Evolutionary conservation across 2,888 invertebrate species (phyloP).

Genomic region (Campoplex nolae): DNA sequence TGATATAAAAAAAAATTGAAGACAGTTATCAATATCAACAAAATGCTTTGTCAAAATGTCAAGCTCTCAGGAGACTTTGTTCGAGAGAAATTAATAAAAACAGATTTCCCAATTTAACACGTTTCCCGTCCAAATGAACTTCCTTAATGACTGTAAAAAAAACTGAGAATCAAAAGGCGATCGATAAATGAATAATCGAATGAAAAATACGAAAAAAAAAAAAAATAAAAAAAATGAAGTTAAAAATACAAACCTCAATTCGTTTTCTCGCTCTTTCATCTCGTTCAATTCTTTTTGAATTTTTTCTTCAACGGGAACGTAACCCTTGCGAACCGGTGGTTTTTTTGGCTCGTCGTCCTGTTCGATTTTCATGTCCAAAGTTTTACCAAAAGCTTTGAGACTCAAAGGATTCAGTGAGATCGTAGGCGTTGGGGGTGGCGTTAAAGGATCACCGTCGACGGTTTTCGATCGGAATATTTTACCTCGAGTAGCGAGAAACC

Average conservation of each 20-base stretch:
- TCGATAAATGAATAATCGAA: background rate
- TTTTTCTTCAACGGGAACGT: slow-evolving; percentile 94
- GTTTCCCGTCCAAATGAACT: too few species aligned
- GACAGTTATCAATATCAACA: too few species aligned
- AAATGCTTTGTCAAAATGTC: too few species aligned
- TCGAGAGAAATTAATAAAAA: background rate
- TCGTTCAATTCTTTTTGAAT: slow-evolving; percentile 95
- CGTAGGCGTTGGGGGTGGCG: slow-evolving; percentile 74
- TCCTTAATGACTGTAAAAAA: background rate
- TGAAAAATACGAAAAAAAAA: background rate
- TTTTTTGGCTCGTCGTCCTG: slow-evolving; percentile 77
- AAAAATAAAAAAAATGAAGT: background rate
- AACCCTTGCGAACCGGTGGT: slow-evolving; percentile 89
- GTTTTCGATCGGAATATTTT: slow-evolving; percentile 85
- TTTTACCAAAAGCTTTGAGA: slow-evolving; percentile 77
- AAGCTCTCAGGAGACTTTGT: too few species aligned
- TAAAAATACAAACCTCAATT: slow-evolving; percentile 87
- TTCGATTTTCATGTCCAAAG: slow-evolving; percentile 74
- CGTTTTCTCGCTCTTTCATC: slow-evolving; percentile 93
- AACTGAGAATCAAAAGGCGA: background rate
- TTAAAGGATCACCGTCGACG: slow-evolving; percentile 69
- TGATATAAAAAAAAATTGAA: too few species aligned
- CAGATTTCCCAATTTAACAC: too few species aligned
- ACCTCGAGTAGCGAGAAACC: slow-evolving; percentile 91
- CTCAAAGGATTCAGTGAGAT: slow-evolving; percentile 77